phyloP scores from a whole-genome alignment of 1,140 invertebrate species.

The Nephotettix cincticeps region DNA sequence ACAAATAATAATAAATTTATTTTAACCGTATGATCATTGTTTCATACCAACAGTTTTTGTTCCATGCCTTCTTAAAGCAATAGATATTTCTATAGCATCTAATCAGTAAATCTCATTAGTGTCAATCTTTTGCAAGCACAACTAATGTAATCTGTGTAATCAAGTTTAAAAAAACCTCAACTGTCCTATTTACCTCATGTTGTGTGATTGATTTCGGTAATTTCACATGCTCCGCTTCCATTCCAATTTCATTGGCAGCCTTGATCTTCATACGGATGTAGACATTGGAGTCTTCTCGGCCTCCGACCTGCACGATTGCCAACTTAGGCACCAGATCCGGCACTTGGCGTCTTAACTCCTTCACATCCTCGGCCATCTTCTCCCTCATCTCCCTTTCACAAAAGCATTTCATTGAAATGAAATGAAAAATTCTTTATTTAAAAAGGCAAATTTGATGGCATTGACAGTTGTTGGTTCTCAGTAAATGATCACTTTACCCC shows the following conservation, averaged over 20 bases:
- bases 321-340: conserved; percentile 72
- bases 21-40: too few species aligned
- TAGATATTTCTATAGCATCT: too few species aligned
- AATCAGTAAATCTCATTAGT: too few species aligned
- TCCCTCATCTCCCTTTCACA: conserved; percentile 75
- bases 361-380: conserved; percentile 66
- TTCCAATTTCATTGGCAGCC: conserved; percentile 88
- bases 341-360: conserved; percentile 55
- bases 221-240: conserved; percentile 77
- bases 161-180: background rate
- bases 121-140: background rate
- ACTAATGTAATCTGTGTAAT: background rate
- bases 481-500: too few species aligned
- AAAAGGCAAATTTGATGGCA: too few species aligned
- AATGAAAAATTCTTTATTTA: too few species aligned
- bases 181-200: conserved; percentile 76
- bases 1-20: conserved; percentile 12
- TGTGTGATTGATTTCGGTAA: conserved; percentile 83
- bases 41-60: too few species aligned
- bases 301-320: conserved; percentile 88
- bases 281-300: conserved; percentile 97
- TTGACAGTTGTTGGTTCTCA: too few species aligned
- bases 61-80: too few species aligned
- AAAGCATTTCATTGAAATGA: too few species aligned
- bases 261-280: conserved; percentile 98